Conservation (phyloP, 2,797 vertebrate genomes). For the Oophaga sylvatica region DNA sequence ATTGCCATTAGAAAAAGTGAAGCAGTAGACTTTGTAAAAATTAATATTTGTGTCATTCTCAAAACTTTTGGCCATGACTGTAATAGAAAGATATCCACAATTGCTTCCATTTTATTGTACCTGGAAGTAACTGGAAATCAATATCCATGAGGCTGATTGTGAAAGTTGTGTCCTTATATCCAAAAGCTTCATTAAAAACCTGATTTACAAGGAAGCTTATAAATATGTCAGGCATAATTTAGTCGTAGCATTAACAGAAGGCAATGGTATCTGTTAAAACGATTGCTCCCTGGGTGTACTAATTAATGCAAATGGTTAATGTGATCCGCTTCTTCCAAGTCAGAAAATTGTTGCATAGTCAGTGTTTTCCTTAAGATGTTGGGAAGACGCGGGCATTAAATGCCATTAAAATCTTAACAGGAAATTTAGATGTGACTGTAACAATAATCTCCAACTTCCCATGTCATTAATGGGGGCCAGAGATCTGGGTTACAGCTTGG, state of each 20-base stretch:
- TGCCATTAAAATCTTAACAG: background rate
- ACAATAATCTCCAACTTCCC: background rate
- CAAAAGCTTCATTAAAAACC: conserved; percentile 3
- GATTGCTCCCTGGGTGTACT: background rate
- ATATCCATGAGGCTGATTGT: conserved; percentile 21
- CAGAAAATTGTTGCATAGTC: conserved; percentile 1
- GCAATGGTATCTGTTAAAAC: background rate
- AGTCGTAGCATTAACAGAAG: background rate
- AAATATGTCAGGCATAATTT: conserved; percentile 4
- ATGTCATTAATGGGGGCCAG: background rate
- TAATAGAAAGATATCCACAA: background rate
- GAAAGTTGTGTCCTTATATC: conserved; percentile 9
- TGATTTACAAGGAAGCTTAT: conserved; percentile 16
- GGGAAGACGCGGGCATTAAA: background rate
- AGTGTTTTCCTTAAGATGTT: background rate
- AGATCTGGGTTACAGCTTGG: background rate
- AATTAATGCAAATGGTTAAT: background rate
- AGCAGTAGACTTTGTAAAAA: too few species aligned
- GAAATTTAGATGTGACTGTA: background rate
- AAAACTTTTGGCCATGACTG: too few species aligned
- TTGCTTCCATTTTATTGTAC: conserved; percentile 38
- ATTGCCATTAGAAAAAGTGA: too few species aligned
- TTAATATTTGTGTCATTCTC: too few species aligned
- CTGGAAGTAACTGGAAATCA: conserved; percentile 6
- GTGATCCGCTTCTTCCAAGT: background rate